Base-by-base conservation (phyloP, 1,140 invertebrate genomes). In the Maconellicoccus hirsutus region DNA sequence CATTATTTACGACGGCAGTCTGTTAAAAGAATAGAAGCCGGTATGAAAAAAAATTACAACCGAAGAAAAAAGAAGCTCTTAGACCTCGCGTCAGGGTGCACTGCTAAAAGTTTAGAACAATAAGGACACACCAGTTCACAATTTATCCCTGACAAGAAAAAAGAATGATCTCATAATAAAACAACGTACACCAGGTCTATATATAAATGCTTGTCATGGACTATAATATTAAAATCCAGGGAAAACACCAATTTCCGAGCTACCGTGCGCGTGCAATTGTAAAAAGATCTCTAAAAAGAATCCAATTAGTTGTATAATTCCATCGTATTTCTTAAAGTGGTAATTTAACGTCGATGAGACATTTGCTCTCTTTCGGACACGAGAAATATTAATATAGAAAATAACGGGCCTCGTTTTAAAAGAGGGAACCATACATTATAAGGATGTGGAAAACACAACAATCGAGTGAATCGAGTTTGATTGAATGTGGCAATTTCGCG, bases 41-140 rank as follows among this genome's bases (percentile, higher is more conserved):
- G 61, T 8, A 25, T 23, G 21, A 26, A 66, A 23, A 66, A 66
- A 66, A 66, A 66, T 23, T 25, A 66, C 22, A 25, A 66, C 25
- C 2, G 25, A 66, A 66, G 21, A 66, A 66, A 59, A 23, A 26
- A 66, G 61, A 66, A 66, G 22, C 61, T 66, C 61, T 25, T 19
- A 25, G 22, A 66, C 19, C 61, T 66, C 61, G 61, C 61, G 19
- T 66, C 61, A 25, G 61, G 61, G 61, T 23, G 61, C 61, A 16
- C 61, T 22, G 61, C 61, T 66, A 66, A 66, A 66, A 66, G 61
- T 66, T 66, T 25, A 66, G 61, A 66, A 66, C 61, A 66, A 66
- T 66, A 19, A 66, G 61, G 16, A 59, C 16, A 66, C 61, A 66
- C 61, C 61, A 66, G 61, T 66, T 66, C 19, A 66, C 61, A 66